Evolutionary conservation across 1,140 invertebrate genomes (phyloP), one percentile per base, ranked within the genome.

Genomic region (Helicoverpa zea): DNA sequence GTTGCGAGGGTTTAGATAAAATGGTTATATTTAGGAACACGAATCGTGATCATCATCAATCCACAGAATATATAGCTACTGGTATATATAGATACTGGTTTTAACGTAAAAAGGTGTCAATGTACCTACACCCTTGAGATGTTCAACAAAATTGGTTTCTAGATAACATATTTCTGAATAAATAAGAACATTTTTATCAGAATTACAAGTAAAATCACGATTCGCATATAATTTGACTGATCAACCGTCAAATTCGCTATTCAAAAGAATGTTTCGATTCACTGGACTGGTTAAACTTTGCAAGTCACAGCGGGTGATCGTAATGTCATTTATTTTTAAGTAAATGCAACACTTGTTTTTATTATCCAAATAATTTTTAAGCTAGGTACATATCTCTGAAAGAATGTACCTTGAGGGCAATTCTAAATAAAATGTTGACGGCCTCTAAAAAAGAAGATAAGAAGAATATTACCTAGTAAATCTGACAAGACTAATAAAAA

Each of bases 21-120:
- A 49, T 11, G 64, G 16, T 9, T 68, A 68, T 13, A 68, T 68
- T 68, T 68, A 49, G 64, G 16, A 1, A 49, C 64, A 47, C 43
- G 16, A 5, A 12, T n/a, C 13, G 64, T 43, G 35, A 43, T 43
- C 4, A 49, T 49, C 63, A 68, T 68, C 64, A 68, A 68, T 68
- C 64, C 43, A 16, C 5, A 23, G 23, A 43, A 5, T 23, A 23
- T 23, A 23, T 23, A 23, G 5, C 1, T 43, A 64, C n/a, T 18
- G 43, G 43, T 11, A 43, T 43, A 23, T 23, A 23, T 23, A 23
- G 35, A 1, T 43, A 64, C n/a, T 18, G 43, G 43, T 11, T n/a
- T 43, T 12, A 29, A 30, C 18, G 58, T 59, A 59, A 18, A 59
- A 47, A 66, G 16, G 43, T 23, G 64, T 68, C 43, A 49, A 49